Evolutionary conservation across 2,113 vertebrate genomes (phyloP), one percentile per base, ranked within the genome.

Genomic region (Callocephalon fimbriatum): DNA sequence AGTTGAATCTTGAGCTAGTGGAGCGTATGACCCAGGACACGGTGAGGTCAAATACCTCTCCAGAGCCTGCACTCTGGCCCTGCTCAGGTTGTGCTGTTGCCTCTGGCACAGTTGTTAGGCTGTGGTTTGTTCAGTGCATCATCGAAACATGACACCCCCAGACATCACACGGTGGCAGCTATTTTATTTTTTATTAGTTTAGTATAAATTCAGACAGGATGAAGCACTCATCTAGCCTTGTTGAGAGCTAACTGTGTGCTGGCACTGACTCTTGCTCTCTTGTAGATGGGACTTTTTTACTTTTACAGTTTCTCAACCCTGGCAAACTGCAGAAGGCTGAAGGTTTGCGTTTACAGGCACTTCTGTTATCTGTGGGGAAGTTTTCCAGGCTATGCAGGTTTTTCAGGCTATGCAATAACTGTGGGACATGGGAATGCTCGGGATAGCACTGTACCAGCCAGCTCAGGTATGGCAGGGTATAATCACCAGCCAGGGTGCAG

Each of bases 111-210:
- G 90, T 68, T 96, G 73, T 67, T 86, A 31, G 70, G 56, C 48
- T 93, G 75, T 17, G 61, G 82, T 90, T 95, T 74, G 15, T 56
- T 94, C 61, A 42, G 51, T 47, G 48, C 80, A 85, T 93, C 73
- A 92, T 48, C 73, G 79, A 83, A 65, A 29, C 44, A 32, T 78
- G 56, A 83, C 80, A 50, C 44, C n/a, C 32, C 14, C 61, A 74
- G 73, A 75, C 56, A 95, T 92, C 91, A 89, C 76, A 79, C 3
- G 32, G 37, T 79, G 37, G 61, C 77, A 89, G 31, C 56, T 84
- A 53, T 86, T 96, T 95, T 93, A 84, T 74, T 97, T 97, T 91
- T 76, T 88, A 50, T 80, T 92, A 80, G 35, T 84, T 93, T 56
- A 63, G n/a, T 71, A 75, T 19, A 7, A 95, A 72, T 79, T 91